A percentile compares a stretch with the other conserved stretches of the same genome.
Conservation (phyloP, 30 jellyfish, hydroid and myxozoan genomes). For the Aurelia sp. region DNA sequence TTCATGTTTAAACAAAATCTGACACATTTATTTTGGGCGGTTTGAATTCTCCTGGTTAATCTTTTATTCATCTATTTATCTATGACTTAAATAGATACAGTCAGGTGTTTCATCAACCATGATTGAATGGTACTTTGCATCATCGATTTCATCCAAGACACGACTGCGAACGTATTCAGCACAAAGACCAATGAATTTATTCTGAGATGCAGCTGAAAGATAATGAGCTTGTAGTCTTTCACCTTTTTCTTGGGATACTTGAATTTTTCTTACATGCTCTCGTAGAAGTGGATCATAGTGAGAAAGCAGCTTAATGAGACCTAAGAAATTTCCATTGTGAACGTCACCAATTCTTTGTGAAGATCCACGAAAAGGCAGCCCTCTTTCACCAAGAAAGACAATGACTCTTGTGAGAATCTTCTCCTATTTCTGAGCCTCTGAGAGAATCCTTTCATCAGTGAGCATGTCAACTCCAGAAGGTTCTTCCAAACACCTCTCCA, state of each 20-base stretch:
- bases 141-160: conserved; percentile 55
- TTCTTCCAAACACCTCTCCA: conserved; percentile 36
- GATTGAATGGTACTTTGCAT: conserved; percentile 25
- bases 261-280: conserved; percentile 51
- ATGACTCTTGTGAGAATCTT: conserved; percentile 59
- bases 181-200: conserved; percentile 34
- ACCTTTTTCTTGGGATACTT: conserved; percentile 65
- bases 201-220: conserved; percentile 66
- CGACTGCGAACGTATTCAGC: conserved; percentile 46
- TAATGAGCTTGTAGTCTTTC: conserved; percentile 65
- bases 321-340: conserved; percentile 58
- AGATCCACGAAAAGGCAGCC: conserved; percentile 56
- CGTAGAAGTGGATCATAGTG: conserved; percentile 64
- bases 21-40: too few species aligned
- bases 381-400: conserved; percentile 62
- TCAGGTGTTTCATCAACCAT: conserved; percentile 43
- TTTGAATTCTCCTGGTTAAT: too few species aligned
- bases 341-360: conserved; percentile 53
- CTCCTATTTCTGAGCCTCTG: conserved; percentile 69
- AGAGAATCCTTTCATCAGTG: conserved; percentile 42
- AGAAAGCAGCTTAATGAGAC: conserved; percentile 55
- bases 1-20: too few species aligned
- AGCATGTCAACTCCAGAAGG: conserved; percentile 59
- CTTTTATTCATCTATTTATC: too few species aligned
- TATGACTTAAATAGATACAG: too few species aligned